Percentiles rank a stretch among this genome's conserved stretches.
phyloP scores from a whole-genome alignment of 2,888 invertebrate species.

The Gymnocheta viridis region DNA sequence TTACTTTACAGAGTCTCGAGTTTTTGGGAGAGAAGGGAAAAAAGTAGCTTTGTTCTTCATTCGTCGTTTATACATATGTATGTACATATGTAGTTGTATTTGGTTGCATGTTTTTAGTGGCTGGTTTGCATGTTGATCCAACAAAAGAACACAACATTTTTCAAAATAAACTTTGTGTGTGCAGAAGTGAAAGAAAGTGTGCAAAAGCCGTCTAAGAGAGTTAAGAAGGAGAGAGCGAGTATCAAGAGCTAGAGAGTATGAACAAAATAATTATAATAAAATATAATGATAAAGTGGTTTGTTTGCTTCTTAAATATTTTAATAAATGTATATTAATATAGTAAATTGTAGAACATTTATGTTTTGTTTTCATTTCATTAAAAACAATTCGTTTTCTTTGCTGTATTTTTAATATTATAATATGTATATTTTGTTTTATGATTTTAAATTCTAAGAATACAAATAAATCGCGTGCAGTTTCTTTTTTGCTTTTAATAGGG shows the following conservation, averaged over 20 bases:
- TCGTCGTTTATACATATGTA: too few species aligned
- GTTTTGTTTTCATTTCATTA: conserved; percentile 48
- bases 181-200: not conserved
- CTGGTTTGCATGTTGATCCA: too few species aligned
- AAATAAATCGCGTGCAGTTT: conserved; percentile 65
- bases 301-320: too few species aligned
- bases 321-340: conserved; percentile 46
- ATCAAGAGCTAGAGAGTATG: not conserved
- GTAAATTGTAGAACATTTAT: conserved; percentile 51
- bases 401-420: conserved; percentile 44
- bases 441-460: conserved; percentile 60
- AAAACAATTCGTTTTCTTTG: conserved; percentile 42
- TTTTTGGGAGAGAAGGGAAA: too few species aligned
- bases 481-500: conserved; percentile 44
- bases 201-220: too few species aligned
- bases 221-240: not conserved
- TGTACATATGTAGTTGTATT: too few species aligned
- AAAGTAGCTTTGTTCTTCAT: too few species aligned
- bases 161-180: too few species aligned
- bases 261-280: conserved; percentile 8
- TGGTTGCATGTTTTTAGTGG: too few species aligned
- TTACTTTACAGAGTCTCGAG: too few species aligned
- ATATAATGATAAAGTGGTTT: too few species aligned
- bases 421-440: conserved; percentile 44
- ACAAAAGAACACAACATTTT: too few species aligned